phyloP scores from a whole-genome alignment of 2,888 invertebrate species.

The Melanotus villosus region DNA sequence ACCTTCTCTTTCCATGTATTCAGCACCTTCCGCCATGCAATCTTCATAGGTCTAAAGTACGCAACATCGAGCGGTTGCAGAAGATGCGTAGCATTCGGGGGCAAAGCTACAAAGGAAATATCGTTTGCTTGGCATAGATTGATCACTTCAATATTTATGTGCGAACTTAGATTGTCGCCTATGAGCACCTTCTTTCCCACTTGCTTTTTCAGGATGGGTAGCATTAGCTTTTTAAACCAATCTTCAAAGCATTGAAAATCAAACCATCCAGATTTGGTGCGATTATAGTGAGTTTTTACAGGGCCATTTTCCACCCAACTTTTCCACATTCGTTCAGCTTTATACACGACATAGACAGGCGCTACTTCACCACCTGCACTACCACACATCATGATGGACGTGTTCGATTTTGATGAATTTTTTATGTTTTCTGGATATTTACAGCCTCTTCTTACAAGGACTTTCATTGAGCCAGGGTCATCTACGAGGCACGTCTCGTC shows the following conservation, averaged over 20 bases:
- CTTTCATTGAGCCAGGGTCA: no score
- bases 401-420: not conserved
- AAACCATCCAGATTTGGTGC: not conserved
- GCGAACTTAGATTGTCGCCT: not conserved
- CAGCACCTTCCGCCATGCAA: not conserved
- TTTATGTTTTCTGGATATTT: conserved; percentile 1
- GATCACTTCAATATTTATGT: not conserved
- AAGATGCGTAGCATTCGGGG: not conserved
- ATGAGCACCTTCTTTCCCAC: not conserved
- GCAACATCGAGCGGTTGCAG: not conserved
- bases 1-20: not conserved
- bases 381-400: conserved; percentile 12
- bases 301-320: no score
- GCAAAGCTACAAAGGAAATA: not conserved
- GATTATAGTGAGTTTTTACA: not conserved
- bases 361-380: conserved; percentile 2
- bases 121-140: not conserved
- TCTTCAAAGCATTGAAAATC: not conserved
- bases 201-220: not conserved
- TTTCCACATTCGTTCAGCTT: not conserved
- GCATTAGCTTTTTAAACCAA: not conserved
- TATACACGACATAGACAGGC: not conserved
- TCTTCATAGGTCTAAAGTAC: not conserved
- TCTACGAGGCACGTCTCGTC: no score
- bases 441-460: not conserved